Conservation (phyloP, 2,113 vertebrate species). For the Amphiprion percula region DNA sequence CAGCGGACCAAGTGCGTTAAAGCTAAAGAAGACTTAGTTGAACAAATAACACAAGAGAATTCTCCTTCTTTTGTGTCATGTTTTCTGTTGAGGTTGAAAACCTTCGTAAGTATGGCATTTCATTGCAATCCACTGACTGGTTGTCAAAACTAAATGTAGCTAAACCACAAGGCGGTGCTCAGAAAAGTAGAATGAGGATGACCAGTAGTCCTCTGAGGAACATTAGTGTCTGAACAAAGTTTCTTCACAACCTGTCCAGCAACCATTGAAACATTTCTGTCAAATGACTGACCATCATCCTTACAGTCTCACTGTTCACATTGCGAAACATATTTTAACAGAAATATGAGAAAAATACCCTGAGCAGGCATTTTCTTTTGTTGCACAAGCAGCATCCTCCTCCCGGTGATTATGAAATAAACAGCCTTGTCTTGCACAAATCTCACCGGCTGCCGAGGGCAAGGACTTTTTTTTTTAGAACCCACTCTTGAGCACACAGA, state of each 20-base stretch:
- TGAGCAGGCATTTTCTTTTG: not conserved
- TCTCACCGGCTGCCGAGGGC: constrained; percentile 30
- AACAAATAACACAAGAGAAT: too few species aligned
- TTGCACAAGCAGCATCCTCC: not conserved
- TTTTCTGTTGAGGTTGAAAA: too few species aligned
- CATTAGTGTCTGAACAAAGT: not conserved
- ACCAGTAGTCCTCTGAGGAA: not conserved
- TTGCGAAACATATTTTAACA: not conserved
- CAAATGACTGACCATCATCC: not conserved
- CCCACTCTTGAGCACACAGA: constrained; percentile 39
- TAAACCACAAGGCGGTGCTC: too few species aligned
- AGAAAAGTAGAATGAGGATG: too few species aligned
- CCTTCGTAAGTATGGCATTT: too few species aligned
- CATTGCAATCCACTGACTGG: too few species aligned
- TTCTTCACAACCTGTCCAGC: too few species aligned
- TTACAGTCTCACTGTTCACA: too few species aligned
- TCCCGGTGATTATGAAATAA: constrained; percentile 43
- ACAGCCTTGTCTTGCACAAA: constrained; percentile 40
- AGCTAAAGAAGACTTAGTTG: too few species aligned
- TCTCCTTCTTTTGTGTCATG: too few species aligned
- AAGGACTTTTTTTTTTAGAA: constrained; percentile 48
- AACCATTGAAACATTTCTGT: not conserved
- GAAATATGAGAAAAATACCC: constrained; percentile 1
- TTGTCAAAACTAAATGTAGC: too few species aligned
- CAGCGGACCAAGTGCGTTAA: too few species aligned